Conservation (phyloP, 2,888 invertebrate species). For the Melinopterus prodromus region DNA sequence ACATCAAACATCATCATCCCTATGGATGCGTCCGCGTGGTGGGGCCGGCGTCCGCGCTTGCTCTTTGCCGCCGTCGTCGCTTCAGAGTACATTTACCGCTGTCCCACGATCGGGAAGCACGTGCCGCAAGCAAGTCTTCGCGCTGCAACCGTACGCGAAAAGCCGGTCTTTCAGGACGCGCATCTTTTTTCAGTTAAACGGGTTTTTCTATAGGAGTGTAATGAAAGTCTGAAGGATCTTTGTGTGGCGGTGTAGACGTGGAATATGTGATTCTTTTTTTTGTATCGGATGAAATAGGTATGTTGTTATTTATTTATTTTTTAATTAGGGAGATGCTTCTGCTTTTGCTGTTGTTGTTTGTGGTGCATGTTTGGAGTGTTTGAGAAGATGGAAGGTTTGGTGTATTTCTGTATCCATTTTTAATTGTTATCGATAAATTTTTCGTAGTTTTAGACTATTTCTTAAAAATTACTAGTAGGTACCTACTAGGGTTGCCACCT, state of each 20-base stretch:
- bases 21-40: slow-evolving; percentile 33
- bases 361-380: neutral
- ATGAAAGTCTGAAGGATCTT: neutral
- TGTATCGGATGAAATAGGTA: neutral
- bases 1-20: neutral
- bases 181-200: neutral
- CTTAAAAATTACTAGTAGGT: no score
- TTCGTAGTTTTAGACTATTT: no score
- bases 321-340: neutral
- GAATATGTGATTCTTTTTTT: slow-evolving; percentile 4
- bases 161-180: neutral
- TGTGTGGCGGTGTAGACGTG: neutral
- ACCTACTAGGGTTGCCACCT: no score
- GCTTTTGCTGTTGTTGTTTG: neutral
- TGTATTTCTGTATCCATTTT: no score
- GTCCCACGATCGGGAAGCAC: neutral
- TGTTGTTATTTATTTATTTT: neutral
- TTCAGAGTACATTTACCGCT: slow-evolving; percentile 35
- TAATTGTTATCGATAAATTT: no score
- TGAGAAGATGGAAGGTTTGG: neutral
- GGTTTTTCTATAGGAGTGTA: neutral
- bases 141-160: neutral
- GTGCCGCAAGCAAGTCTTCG: neutral
- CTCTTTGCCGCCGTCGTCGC: slow-evolving; percentile 50
- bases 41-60: slow-evolving; percentile 49